phyloP scores from a whole-genome alignment of 1,140 invertebrate species.

The Aphelinus certus region DNA sequence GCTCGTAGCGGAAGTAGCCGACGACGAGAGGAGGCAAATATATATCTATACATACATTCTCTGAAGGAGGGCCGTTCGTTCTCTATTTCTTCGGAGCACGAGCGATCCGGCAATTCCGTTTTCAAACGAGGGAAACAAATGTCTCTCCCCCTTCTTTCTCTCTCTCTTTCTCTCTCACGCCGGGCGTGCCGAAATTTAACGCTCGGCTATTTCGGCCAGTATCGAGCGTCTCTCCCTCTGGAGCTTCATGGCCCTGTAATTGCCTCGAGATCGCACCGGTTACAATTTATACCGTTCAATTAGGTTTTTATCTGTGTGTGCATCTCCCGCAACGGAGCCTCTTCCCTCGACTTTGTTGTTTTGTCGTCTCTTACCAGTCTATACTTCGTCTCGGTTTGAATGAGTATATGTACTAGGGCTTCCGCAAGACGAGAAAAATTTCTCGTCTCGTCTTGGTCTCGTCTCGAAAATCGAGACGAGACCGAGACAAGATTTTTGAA shows the following conservation, averaged over 20 bases:
- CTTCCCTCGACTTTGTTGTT: too few relatives aligned
- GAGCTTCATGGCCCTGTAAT: conserved; percentile 9
- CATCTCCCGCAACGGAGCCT: too few relatives aligned
- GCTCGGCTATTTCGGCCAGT: background rate
- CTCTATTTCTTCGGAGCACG: background rate
- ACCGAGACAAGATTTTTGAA: too few relatives aligned
- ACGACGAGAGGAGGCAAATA: background rate
- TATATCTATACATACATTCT: background rate
- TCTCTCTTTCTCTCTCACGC: background rate
- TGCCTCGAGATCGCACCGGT: background rate
- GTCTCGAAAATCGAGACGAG: too few relatives aligned
- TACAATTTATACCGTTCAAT: too few relatives aligned
- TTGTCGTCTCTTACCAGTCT: too few relatives aligned
- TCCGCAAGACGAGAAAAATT: too few relatives aligned
- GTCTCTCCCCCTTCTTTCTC: background rate
- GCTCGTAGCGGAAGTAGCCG: conserved; percentile 22
- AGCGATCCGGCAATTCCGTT: conserved; percentile 18
- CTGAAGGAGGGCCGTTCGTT: background rate
- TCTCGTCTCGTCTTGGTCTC: too few relatives aligned
- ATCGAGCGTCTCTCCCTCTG: background rate
- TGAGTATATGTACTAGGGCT: too few relatives aligned
- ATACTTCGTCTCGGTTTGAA: too few relatives aligned
- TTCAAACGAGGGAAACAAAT: conserved; percentile 16
- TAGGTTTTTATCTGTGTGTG: too few relatives aligned
- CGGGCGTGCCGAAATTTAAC: conserved; percentile 3